Base-by-base conservation (phyloP, 2,113 vertebrate genomes). In the Hippopotamus amphibius region DNA sequence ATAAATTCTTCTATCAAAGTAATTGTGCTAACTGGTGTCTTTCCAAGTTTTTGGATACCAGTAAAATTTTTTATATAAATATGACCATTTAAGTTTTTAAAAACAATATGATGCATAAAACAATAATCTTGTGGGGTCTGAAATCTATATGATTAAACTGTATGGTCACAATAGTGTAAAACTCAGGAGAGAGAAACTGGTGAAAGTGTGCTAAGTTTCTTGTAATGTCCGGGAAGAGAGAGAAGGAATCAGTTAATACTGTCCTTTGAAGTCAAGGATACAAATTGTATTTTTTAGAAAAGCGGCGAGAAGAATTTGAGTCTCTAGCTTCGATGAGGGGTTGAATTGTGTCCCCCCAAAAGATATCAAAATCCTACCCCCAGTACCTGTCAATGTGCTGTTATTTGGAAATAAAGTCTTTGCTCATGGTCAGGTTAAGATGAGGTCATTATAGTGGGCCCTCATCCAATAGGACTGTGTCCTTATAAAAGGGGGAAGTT, bases 1-100 rank as follows among this genome's bases (percentile, higher is more conserved):
- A 7, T 61, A 93, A 93, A 86, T 65, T 53, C n/a, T 83, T 83
- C 37, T 65, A 65, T 69, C 57, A 85, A 81, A 84, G 59, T 48
- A 74, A 81, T 57, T 86, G 26, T 59, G 21, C 50, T 68, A 61
- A 74, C 9, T 13, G 3, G 63, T 80, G 30, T 41, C 50, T 26
- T 63, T 68, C 50, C 66, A 28, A 15, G 55, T 26, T 41, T 33
- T 69, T 50, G 77, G 57, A 57, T 59, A 71, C 1, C 9, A 50
- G 17, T 85, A 88, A 94, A 69, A 48, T 57, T 88, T 77, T 87
- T 33, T 72, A 48, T 88, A 14, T 72, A 65, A 92, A 65, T 71
- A 48, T 7, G 17, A 33, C 33, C 46, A 76, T 46, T 59, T 77
- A 65, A 33, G 1, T 86, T 83, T 77, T 66, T 65, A 33, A 89